A percentile compares a stretch with the other conserved stretches of the same genome.
phyloP scores from a whole-genome alignment of 2,113 vertebrate genomes.

The Coregonus clupeaformis region DNA sequence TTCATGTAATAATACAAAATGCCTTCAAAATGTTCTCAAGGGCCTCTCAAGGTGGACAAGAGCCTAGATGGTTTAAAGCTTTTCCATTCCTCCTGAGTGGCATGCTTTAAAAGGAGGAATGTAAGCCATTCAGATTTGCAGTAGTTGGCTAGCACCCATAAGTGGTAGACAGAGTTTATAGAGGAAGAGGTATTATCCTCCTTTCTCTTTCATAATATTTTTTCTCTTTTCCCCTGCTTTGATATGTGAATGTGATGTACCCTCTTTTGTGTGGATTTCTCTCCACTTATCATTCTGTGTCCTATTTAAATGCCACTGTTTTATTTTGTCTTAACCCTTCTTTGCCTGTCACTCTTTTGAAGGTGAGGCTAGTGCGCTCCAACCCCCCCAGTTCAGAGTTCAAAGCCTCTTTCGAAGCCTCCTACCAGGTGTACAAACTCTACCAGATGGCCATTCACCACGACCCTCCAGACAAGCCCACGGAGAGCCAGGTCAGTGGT shows the following conservation, averaged over 20 bases:
- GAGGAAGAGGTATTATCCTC: slow-evolving; percentile 21
- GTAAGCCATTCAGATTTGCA: not conserved
- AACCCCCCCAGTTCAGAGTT: slow-evolving; percentile 96
- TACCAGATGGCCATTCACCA: slow-evolving; percentile 99
- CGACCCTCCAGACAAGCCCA: slow-evolving; percentile 93
- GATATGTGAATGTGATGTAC: not conserved
- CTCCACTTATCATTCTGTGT: not conserved
- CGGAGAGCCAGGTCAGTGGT: slow-evolving; percentile 94
- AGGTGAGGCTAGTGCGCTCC: slow-evolving; percentile 99
- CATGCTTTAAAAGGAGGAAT: not conserved
- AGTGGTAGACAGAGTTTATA: not conserved
- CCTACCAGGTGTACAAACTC: slow-evolving; percentile 99
- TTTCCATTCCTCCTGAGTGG: too few relatives aligned
- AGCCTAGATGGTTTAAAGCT: not conserved
- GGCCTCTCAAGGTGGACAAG: too few relatives aligned
- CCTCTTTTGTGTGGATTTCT: not conserved
- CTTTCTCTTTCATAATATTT: not conserved
- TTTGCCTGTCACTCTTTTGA: slow-evolving; percentile 67
- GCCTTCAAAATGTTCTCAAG: too few relatives aligned
- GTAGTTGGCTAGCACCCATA: not conserved
- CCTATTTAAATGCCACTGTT: not conserved
- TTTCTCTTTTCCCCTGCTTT: slow-evolving; percentile 1
- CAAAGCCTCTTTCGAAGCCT: slow-evolving; percentile 97
- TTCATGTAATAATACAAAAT: too few relatives aligned
- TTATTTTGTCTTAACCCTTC: slow-evolving; percentile 47